A percentile compares a stretch with the other conserved stretches of the same genome.
phyloP scores from a whole-genome alignment of 2,797 vertebrate genomes.

The Iguana delicatissima region DNA sequence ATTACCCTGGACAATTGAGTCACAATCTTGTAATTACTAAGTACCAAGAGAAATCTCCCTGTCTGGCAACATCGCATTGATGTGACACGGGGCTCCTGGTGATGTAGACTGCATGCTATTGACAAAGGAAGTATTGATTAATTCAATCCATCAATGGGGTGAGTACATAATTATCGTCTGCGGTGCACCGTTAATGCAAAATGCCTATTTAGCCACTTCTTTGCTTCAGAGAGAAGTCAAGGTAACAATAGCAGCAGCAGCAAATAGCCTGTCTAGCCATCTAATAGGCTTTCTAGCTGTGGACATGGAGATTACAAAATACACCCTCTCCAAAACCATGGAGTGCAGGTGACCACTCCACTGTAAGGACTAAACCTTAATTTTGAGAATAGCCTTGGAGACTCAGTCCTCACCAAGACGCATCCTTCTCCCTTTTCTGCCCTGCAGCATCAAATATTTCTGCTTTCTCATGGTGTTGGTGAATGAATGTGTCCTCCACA shows the following conservation, averaged over 20 bases:
- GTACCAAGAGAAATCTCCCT: background rate
- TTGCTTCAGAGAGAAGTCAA: background rate
- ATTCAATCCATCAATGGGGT: background rate
- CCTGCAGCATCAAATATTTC: background rate
- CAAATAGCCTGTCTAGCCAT: background rate
- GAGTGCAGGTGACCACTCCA: too few relatives aligned
- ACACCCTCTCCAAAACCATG: background rate
- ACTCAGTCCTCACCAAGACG: background rate
- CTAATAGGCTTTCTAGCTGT: background rate
- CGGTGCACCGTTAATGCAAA: background rate
- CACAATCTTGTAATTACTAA: background rate
- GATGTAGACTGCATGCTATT: background rate
- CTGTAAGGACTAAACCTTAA: background rate
- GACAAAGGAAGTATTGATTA: slow-evolving; percentile 28
- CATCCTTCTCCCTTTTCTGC: too few relatives aligned
- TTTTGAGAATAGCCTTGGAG: background rate
- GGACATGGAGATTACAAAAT: background rate
- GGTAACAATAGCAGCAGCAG: background rate
- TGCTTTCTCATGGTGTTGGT: too few relatives aligned
- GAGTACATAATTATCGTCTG: background rate
- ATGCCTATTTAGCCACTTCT: background rate
- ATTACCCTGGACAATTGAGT: background rate
- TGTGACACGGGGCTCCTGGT: background rate
- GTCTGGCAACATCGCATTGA: background rate
- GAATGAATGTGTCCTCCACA: too few relatives aligned